phyloP scores from a whole-genome alignment of 2,113 vertebrate species.

The Cryptomyrus ogoouensis region DNA sequence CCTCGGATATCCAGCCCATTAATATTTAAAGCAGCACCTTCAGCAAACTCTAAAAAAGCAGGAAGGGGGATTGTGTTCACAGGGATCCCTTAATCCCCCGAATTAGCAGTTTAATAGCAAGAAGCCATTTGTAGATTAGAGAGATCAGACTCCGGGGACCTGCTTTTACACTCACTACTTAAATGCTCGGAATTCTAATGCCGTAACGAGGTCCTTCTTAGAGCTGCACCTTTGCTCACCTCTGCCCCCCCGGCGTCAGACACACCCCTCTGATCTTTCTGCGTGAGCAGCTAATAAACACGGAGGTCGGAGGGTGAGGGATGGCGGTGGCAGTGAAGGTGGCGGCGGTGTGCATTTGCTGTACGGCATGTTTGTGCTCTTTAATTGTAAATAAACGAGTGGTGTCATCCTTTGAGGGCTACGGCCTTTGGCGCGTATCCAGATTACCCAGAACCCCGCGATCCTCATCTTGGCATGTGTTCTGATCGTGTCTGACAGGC shows the following conservation, averaged over 20 bases:
- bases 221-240: conserved; percentile 32
- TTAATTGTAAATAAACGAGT: background rate
- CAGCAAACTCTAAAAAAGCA: conserved; percentile 44
- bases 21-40: conserved; percentile 50
- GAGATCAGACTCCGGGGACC: conserved; percentile 46
- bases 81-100: conserved; percentile 49
- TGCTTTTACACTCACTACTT: conserved; percentile 49
- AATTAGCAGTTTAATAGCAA: conserved; percentile 54
- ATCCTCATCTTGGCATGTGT: background rate
- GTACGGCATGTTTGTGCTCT: background rate
- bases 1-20: conserved; percentile 40
- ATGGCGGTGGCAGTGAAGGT: background rate
- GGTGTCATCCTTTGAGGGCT: background rate
- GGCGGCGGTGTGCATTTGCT: background rate
- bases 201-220: conserved; percentile 36
- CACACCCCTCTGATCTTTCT: background rate
- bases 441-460: background rate
- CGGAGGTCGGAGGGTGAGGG: background rate
- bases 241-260: background rate
- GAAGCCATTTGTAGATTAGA: conserved; percentile 54
- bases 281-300: background rate
- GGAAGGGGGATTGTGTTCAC: conserved; percentile 50
- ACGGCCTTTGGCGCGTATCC: background rate
- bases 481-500: background rate
- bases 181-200: conserved; percentile 51